Percentiles rank a stretch among this genome's conserved stretches.
Evolutionary conservation across 2,888 invertebrate genomes (phyloP).

Genomic region (Volucella bombylans): DNA sequence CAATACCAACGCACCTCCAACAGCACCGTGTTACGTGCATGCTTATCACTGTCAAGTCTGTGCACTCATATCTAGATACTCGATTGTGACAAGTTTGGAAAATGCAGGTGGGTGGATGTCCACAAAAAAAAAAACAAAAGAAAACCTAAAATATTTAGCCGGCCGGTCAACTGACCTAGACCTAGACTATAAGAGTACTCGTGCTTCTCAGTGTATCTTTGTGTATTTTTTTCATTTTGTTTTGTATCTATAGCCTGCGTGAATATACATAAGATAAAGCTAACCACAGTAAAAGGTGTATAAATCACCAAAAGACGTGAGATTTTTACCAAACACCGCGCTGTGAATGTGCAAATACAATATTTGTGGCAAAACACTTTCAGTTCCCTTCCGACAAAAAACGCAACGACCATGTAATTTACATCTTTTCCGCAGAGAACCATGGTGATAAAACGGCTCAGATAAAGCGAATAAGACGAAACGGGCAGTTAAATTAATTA

Average conservation of each 20-base stretch:
- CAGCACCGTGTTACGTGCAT: slow-evolving; percentile 23
- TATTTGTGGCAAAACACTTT: slow-evolving; percentile 48
- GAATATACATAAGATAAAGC: slow-evolving; percentile 23
- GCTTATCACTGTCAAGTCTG: slow-evolving; percentile 35
- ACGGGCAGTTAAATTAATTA: background rate
- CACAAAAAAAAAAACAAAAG: background rate
- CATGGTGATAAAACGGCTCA: slow-evolving; percentile 12
- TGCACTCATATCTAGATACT: slow-evolving; percentile 47
- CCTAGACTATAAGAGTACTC: slow-evolving; percentile 39
- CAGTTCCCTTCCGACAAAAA: slow-evolving; percentile 42
- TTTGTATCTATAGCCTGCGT: slow-evolving; percentile 4
- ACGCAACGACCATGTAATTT: slow-evolving; percentile 9
- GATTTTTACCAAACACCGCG: background rate
- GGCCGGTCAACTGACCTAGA: slow-evolving; percentile 72
- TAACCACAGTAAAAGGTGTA: slow-evolving; percentile 38
- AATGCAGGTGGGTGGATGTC: slow-evolving; percentile 65
- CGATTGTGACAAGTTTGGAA: slow-evolving; percentile 41
- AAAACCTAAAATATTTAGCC: background rate
- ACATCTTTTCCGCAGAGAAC: slow-evolving; percentile 34
- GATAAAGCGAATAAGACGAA: background rate
- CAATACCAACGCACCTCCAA: background rate
- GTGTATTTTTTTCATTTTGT: slow-evolving; percentile 22
- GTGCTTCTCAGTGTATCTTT: slow-evolving; percentile 3
- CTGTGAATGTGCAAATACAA: slow-evolving; percentile 33
- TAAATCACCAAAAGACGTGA: slow-evolving; percentile 48